Percentiles rank a stretch among this genome's conserved stretches.
These are phyloP conservation scores for Dendrocincla tyrannina DNA, from an alignment of 2,797 vertebrate genomes.

Conservation along the genomic window DNA sequence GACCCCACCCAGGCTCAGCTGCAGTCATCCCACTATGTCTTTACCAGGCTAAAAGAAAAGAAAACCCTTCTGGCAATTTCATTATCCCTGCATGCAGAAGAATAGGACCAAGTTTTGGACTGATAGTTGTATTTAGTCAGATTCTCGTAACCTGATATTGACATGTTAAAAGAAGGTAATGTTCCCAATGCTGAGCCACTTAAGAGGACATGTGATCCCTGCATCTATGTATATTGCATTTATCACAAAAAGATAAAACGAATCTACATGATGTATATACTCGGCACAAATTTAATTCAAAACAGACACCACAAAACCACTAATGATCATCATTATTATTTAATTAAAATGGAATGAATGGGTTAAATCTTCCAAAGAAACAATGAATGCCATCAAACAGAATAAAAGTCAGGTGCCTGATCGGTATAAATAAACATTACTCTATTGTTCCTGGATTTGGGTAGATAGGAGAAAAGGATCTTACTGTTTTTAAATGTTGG, in stretches of 20 bases:
- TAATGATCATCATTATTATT: background rate
- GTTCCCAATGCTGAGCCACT: background rate
- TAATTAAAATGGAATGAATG: slow-evolving; percentile 20
- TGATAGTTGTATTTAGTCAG: background rate
- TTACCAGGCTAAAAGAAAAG: background rate
- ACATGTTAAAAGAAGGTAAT: background rate
- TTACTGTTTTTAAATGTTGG: background rate
- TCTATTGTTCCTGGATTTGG: background rate
- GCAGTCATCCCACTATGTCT: background rate
- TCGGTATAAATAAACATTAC: background rate
- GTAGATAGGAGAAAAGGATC: background rate
- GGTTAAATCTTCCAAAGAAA: background rate
- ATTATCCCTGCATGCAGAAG: background rate
- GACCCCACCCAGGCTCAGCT: background rate
- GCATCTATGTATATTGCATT: background rate
- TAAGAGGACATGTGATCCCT: background rate
- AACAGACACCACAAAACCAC: slow-evolving; percentile 2
- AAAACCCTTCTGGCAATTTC: background rate
- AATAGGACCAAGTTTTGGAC: background rate
- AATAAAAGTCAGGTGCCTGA: background rate
- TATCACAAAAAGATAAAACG: background rate
- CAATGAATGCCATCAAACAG: background rate
- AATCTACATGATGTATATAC: background rate
- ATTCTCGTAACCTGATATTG: background rate
- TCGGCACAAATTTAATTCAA: slow-evolving; percentile 17